A percentile compares a stretch with the other conserved stretches of the same genome.
Evolutionary conservation across 1,140 invertebrate genomes (phyloP).

Genomic region (Pissodes strobi): DNA sequence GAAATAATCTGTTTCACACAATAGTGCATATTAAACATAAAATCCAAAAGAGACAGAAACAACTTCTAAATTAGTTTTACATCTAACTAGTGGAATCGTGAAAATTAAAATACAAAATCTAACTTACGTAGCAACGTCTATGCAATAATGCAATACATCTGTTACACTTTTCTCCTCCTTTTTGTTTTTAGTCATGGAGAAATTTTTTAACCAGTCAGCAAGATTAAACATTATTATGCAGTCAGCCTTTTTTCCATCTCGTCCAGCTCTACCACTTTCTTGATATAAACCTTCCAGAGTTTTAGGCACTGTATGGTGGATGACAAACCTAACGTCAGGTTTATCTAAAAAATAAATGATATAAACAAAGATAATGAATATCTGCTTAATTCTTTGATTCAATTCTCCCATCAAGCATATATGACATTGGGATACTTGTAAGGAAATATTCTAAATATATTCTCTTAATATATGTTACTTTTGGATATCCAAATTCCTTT

Average conservation of each 20-base stretch:
- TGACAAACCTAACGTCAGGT: conserved; percentile 87
- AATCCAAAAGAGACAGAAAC: too few species aligned
- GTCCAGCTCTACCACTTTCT: conserved; percentile 93
- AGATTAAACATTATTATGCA: conserved; percentile 65
- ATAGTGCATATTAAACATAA: too few species aligned
- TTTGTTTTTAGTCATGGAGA: conserved; percentile 39
- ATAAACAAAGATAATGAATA: background rate
- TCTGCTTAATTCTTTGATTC: too few species aligned
- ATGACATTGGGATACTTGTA: background rate
- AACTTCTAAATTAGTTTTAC: too few species aligned
- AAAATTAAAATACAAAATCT: too few species aligned
- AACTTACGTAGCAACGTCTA: conserved; percentile 39
- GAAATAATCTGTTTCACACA: too few species aligned
- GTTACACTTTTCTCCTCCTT: conserved; percentile 42
- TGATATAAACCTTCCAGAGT: conserved; percentile 99
- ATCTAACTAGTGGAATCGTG: too few species aligned
- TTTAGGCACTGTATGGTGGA: conserved; percentile 92
- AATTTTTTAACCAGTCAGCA: conserved; percentile 46
- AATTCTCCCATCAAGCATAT: too few species aligned
- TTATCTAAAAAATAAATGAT: conserved; percentile 69
- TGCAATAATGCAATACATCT: conserved; percentile 46
- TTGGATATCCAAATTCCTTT: too few species aligned
- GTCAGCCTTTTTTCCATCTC: conserved; percentile 81
- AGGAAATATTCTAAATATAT: too few species aligned
- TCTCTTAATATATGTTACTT: too few species aligned